Evolutionary conservation across 2,113 vertebrate species (phyloP), one percentile per base, ranked within the genome.

Genomic region (Saguinus imperator): DNA sequence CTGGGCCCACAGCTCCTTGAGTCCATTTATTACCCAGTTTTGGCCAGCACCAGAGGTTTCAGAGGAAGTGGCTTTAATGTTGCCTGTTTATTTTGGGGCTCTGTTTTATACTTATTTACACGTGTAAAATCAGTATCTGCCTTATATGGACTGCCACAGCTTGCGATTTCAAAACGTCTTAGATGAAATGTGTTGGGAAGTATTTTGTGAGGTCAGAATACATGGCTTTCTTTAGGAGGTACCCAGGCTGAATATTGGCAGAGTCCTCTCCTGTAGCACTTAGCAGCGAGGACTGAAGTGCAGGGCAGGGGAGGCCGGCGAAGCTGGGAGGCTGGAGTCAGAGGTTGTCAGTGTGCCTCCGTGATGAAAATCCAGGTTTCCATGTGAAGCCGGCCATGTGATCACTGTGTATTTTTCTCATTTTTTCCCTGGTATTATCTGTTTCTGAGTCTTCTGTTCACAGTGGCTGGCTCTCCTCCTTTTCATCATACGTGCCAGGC

Each of bases 1-100:
- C 89, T 93, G 61, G 52, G 4, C 29, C 83, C 95, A 17, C 35
- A 83, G 6, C 32, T 52, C 32, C 79, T 52, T 27, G 43, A 80
- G 58, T 76, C n/a, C 35, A 3, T 72, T 73, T 91, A 32, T 83
- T 8, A 87, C 73, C 25, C 9, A 21, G 11, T 77, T 75, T 55
- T 35, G 52, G 76, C 84, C 72, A 85, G 27, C 55, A 5, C 27
- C 45, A 40, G 61, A 43, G 37, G 20, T 58, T 86, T 89, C 57
- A 72, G 37, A 77, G 52, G 61, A 95, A 96, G 80, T 29, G 58
- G 76, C 84, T 96, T 91, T 93, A 20, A 43, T 45, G 83, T 57
- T 82, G n/a, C 18, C 3, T 75, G 64, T 84, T 95, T 40, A 77
- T 40, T 93, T 89, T 50, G 76, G 55, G 57, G 23, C 17, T 77